A percentile compares a stretch with the other conserved stretches of the same genome.
phyloP scores from a whole-genome alignment of 2,888 invertebrate genomes.

The Phanerotoma sp. region DNA sequence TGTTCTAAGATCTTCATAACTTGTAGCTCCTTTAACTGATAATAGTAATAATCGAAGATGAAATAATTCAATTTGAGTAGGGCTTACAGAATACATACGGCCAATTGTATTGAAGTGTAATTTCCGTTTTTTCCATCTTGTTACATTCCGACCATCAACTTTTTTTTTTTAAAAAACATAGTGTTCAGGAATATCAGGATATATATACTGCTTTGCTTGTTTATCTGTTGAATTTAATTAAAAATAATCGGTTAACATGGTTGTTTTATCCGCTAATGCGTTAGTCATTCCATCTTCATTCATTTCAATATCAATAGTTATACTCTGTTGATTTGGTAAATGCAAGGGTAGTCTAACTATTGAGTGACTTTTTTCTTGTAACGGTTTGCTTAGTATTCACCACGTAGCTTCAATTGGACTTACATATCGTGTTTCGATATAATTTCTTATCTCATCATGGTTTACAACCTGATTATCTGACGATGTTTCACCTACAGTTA shows the following conservation, averaged over 20 bases:
- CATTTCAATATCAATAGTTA: conserved; percentile 9
- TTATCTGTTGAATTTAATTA: conserved; percentile 23
- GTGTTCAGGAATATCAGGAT: conserved; percentile 25
- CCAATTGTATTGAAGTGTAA: conserved; percentile 32
- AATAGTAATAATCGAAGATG: conserved; percentile 41
- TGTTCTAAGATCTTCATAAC: conserved; percentile 40
- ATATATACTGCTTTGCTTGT: conserved; percentile 24
- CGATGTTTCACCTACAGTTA: conserved; percentile 8
- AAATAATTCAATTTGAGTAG: conserved; percentile 39
- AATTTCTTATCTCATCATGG: conserved; percentile 26
- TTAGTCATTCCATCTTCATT: conserved; percentile 6
- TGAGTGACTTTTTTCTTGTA: conserved; percentile 25
- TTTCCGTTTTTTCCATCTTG: conserved; percentile 24
- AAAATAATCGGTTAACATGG: conserved; percentile 24
- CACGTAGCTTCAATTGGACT: conserved; percentile 28
- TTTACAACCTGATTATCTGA: not conserved
- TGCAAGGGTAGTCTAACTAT: conserved; percentile 30
- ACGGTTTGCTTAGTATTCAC: conserved; percentile 20
- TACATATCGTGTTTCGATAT: conserved; percentile 31
- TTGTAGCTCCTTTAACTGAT: conserved; percentile 39
- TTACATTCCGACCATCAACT: conserved; percentile 11
- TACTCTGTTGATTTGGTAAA: conserved; percentile 30
- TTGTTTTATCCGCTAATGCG: conserved; percentile 15
- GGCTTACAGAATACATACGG: conserved; percentile 40
- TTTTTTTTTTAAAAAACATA: conserved; percentile 26